Percentiles rank a stretch among this genome's conserved stretches.
Evolutionary conservation across 2,113 vertebrate genomes (phyloP).

Genomic region (Salvelinus namaycush): DNA sequence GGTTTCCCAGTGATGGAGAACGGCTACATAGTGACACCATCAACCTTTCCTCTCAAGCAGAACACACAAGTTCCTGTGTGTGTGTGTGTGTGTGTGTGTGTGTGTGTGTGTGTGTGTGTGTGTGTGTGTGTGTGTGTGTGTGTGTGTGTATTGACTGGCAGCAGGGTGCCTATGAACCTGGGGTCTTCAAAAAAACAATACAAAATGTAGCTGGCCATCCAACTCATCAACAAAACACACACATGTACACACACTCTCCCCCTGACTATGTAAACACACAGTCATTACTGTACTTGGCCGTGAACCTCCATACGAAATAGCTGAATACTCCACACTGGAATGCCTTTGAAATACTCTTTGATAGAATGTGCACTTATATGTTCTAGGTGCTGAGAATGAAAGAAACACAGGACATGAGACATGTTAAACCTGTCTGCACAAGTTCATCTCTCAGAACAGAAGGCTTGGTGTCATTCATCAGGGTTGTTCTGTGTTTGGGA

Average conservation of each 20-base stretch:
- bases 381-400: conserved; percentile 24
- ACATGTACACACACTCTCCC: not conserved
- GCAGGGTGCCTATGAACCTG: too few species aligned
- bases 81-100: too few species aligned
- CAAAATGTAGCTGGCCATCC: not conserved
- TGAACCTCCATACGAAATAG: conserved; percentile 34
- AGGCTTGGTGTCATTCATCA: conserved; percentile 18
- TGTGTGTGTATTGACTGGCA: too few species aligned
- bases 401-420: conserved; percentile 22
- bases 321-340: conserved; percentile 46
- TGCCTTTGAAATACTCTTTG: conserved; percentile 37
- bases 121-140: too few species aligned
- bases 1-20: not conserved
- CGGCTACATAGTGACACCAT: not conserved
- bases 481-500: not conserved
- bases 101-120: too few species aligned
- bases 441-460: conserved; percentile 9
- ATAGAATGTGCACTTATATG: conserved; percentile 22
- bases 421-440: conserved; percentile 44
- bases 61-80: too few species aligned
- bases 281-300: conserved; percentile 47
- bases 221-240: conserved; percentile 4
- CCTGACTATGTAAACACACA: conserved; percentile 13
- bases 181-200: too few species aligned
- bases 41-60: not conserved